These are phyloP conservation scores for Tholera decimalis DNA, from an alignment of 2,888 invertebrate genomes.

Conservation along the genomic window DNA sequence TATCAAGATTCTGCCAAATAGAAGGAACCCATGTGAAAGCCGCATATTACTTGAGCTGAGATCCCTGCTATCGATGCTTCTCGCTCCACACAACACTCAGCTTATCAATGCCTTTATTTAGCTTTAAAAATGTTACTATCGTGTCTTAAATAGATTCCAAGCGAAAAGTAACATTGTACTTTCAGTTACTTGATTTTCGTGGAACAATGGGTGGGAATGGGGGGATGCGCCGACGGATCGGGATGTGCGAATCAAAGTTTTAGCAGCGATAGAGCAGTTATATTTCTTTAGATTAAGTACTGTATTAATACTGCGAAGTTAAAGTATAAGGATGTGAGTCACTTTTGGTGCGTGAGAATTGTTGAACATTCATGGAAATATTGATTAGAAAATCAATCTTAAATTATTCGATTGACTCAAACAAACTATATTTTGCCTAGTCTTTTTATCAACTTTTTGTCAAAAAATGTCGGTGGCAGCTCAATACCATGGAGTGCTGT, in stretches of 20 bases:
- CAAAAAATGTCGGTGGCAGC: no score
- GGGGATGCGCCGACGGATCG: constrained; percentile 1
- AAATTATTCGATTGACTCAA: background rate
- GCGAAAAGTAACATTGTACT: constrained; percentile 27
- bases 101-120: constrained; percentile 19
- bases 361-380: background rate
- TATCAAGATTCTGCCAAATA: no score
- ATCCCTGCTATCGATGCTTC: constrained; percentile 11
- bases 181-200: constrained; percentile 45
- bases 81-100: constrained; percentile 5
- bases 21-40: no score
- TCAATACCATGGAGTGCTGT: no score
- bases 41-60: background rate
- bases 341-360: background rate
- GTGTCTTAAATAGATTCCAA: constrained; percentile 16
- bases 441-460: no score
- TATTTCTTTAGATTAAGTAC: constrained; percentile 3
- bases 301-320: no score
- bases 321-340: background rate
- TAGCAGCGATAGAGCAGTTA: background rate
- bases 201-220: constrained; percentile 2
- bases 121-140: constrained; percentile 5
- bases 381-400: constrained; percentile 1
- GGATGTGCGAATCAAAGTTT: no score
- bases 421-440: no score